Evolutionary conservation across 1,140 invertebrate species (phyloP).

Genomic region (Camponotus vicinus): DNA sequence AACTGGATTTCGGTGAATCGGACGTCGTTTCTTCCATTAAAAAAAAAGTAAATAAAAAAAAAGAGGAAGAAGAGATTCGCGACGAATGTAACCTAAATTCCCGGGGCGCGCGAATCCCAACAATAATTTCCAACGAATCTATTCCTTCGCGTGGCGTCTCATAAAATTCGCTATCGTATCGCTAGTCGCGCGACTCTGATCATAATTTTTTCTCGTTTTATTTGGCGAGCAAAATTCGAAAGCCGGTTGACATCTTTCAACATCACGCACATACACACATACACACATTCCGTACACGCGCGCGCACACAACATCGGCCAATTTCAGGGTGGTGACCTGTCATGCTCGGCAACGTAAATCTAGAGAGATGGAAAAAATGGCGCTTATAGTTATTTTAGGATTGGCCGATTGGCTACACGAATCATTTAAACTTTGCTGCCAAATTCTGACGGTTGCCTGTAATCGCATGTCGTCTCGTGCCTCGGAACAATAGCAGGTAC

Average conservation of each 20-base stretch:
- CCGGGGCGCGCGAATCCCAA: not conserved
- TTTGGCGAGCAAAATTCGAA: slow-evolving; percentile 25
- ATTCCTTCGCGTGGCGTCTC: slow-evolving; percentile 2
- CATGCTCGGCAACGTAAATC: not conserved
- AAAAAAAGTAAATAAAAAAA: slow-evolving; percentile 37
- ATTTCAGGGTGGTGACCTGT: not conserved
- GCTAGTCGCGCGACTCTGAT: not conserved
- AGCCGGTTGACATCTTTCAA: slow-evolving; percentile 57
- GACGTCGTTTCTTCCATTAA: slow-evolving; percentile 79
- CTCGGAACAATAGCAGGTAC: not conserved
- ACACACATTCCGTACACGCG: not conserved
- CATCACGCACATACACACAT: slow-evolving; percentile 2
- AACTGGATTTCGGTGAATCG: slow-evolving; percentile 66
- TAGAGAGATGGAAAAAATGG: too few species aligned
- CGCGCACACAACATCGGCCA: not conserved
- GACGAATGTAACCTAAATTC: slow-evolving; percentile 60
- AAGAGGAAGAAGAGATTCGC: not conserved
- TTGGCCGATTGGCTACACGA: not conserved
- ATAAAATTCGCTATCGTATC: slow-evolving; percentile 24
- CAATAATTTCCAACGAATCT: not conserved
- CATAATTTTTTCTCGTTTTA: slow-evolving; percentile 40
- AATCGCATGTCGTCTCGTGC: not conserved
- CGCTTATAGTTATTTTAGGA: not conserved
- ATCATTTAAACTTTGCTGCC: not conserved
- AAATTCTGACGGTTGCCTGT: slow-evolving; percentile 5